These are phyloP conservation scores for Hypsibius dujardini DNA, from an alignment of 1,140 invertebrate species.

Conservation along the genomic window DNA sequence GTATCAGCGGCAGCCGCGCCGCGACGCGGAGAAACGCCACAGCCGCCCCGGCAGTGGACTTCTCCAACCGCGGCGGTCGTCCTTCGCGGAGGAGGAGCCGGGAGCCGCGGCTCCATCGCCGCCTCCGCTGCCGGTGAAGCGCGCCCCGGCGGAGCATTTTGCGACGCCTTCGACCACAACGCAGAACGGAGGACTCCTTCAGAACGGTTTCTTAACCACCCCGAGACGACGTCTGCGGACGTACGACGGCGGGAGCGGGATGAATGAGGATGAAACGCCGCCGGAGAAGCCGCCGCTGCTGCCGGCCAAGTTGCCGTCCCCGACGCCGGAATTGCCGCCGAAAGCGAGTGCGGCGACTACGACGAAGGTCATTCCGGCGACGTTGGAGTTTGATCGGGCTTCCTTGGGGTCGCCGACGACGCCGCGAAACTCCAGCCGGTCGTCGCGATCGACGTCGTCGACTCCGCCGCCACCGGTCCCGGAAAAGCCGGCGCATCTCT, in stretches of 20 bases:
- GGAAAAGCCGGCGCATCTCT: not conserved
- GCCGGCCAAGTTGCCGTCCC: not conserved
- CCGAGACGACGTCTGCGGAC: not conserved
- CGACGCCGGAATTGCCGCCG: not conserved
- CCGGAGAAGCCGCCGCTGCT: constrained; percentile 7
- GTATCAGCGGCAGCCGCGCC: not conserved
- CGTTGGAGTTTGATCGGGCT: not conserved
- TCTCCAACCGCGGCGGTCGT: not conserved
- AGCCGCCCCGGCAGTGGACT: not conserved
- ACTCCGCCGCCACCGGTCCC: constrained; percentile 7
- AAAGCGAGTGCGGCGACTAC: not conserved
- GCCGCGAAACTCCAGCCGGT: not conserved
- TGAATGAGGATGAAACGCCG: not conserved
- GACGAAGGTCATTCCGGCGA: not conserved
- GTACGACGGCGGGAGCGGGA: not conserved
- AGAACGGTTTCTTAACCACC: not conserved
- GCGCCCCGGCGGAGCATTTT: not conserved
- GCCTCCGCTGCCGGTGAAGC: constrained; percentile 2
- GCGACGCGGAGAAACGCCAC: not conserved
- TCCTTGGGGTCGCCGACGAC: not conserved
- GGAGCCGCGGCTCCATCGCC: not conserved
- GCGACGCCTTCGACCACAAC: not conserved
- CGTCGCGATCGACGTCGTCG: not conserved
- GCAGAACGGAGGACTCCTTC: not conserved
- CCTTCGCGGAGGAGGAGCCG: not conserved